A percentile compares a stretch with the other conserved stretches of the same genome.
Conservation (phyloP, 2,113 vertebrate genomes). For the Catharus minimus region DNA sequence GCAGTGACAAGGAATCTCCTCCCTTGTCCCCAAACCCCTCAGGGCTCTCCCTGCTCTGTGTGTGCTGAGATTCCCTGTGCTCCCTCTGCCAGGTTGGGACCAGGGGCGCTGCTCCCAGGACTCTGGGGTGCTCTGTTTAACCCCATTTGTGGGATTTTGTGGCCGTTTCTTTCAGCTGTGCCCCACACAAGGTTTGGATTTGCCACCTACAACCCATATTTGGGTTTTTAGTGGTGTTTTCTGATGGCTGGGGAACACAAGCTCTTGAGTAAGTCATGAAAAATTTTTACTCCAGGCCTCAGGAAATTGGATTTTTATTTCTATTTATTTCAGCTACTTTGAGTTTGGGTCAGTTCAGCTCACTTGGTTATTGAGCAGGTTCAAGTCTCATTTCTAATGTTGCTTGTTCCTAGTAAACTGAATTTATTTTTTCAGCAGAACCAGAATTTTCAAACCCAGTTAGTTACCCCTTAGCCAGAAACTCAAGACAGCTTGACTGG, state of each 20-base stretch:
- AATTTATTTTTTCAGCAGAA: not conserved
- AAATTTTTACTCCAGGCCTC: not conserved
- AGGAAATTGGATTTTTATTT: not conserved
- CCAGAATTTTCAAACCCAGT: not conserved
- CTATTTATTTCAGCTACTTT: not conserved
- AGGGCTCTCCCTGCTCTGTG: rapidly evolving
- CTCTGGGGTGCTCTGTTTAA: rapidly evolving
- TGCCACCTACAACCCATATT: rapidly evolving
- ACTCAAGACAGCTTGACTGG: not conserved
- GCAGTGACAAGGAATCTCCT: not conserved
- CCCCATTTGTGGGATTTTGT: rapidly evolving
- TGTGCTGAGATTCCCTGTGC: not conserved
- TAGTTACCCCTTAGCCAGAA: not conserved
- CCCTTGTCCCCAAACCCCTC: not conserved
- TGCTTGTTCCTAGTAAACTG: not conserved
- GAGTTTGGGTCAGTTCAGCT: not conserved
- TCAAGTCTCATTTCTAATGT: not conserved
- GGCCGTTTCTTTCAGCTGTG: not conserved
- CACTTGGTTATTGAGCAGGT: not conserved
- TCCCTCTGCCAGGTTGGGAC: not conserved
- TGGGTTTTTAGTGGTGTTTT: not conserved
- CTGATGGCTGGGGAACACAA: not conserved
- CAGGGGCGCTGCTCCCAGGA: not conserved
- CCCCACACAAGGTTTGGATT: not conserved
- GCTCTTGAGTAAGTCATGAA: not conserved